Base-by-base conservation (phyloP, 2,888 invertebrate genomes). In the Mylabris sibirica region DNA sequence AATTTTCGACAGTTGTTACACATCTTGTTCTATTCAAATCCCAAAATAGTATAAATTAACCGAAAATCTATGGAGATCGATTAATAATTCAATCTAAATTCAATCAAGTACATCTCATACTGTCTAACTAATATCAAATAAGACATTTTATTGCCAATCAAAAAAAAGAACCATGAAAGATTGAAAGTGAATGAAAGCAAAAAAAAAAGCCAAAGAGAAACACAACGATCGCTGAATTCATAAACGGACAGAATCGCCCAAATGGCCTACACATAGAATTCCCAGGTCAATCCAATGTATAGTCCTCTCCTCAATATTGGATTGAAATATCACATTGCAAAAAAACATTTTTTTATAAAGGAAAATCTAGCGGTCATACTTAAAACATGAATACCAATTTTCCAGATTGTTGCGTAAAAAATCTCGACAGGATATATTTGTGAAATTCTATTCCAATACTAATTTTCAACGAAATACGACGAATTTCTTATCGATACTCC, bases 181-280 rank as follows among this genome's bases (percentile, higher is more conserved):
- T 73, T 74, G 74, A 72, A 74, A 70, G 63, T 69, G 65, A 49
- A 49, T 49, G 20, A 49, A 20, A 20, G 11, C 9, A 68, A 70
- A 69, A 72, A 70, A 72, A 71, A 67, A 71, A 66, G 60, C 74
- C 69, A 69, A 59, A 66, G 74, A 72, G 72, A 74, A 73, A 74
- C 70, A 69, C 70, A 69, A 70, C 74, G 67, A 72, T 72, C 71
- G 64, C 67, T 71, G 72, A 74, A 74, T 74, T 70, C 72, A 74
- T 72, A 74, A 74, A 70, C 71, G 72, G 67, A 66, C 30, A 70
- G 69, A 68, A 70, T 74, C 67, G 66, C 65, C 67, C 71, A 71
- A 72, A 72, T 66, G 73, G 72, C 70, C 73, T 72, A 72, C 70
- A 70, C 64, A 73, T 20, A 9, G 73, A 74, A 73, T 73, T 67